These are phyloP conservation scores for Chrysolina haemoptera DNA, from an alignment of 2,888 invertebrate genomes.

Conservation along the genomic window DNA sequence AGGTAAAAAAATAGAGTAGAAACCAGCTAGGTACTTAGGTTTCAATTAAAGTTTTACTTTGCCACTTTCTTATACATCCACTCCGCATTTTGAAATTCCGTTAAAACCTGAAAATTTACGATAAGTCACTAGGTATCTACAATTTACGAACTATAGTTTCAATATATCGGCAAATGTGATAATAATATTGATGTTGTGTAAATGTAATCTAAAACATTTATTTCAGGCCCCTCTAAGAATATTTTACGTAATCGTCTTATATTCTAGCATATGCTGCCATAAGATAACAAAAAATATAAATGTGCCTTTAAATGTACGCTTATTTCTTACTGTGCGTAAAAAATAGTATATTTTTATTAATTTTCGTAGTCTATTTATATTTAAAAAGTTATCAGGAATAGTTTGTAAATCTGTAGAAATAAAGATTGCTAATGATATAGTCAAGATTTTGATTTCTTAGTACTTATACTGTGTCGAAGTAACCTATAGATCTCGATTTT, in stretches of 20 bases:
- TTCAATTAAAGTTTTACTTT: too few relatives aligned
- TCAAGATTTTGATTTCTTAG: not conserved
- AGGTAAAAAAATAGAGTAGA: too few relatives aligned
- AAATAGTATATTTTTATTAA: not conserved
- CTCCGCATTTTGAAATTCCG: too few relatives aligned
- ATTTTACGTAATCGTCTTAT: not conserved
- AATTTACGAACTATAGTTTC: too few relatives aligned
- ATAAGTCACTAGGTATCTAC: too few relatives aligned
- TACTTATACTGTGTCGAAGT: too few relatives aligned
- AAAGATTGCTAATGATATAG: not conserved
- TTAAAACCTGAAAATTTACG: too few relatives aligned
- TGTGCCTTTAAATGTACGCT: conserved; percentile 19
- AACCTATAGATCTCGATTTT: not conserved
- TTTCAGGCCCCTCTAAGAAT: not conserved
- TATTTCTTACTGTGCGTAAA: not conserved
- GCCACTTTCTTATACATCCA: too few relatives aligned
- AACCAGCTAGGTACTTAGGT: too few relatives aligned
- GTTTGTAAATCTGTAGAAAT: not conserved
- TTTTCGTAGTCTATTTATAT: not conserved
- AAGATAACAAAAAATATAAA: conserved; percentile 1
- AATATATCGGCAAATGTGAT: too few relatives aligned
- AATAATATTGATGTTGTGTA: too few relatives aligned
- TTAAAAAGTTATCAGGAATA: not conserved
- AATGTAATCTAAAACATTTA: too few relatives aligned
- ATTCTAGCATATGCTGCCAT: conserved; percentile 3